Conservation (phyloP, 1,140 invertebrate species). For the Ylistrum balloti region DNA sequence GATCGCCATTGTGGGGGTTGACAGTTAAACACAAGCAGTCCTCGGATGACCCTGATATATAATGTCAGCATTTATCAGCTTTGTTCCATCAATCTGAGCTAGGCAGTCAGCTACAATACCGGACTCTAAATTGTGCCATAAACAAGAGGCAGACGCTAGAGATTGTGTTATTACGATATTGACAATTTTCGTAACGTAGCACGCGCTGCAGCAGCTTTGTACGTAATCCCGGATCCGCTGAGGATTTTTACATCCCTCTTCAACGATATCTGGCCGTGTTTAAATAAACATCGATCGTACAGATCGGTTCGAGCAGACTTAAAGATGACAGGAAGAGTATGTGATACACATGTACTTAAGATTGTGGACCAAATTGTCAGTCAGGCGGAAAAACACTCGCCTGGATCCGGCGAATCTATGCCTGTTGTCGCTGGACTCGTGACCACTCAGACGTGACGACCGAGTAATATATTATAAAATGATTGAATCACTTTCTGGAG, state of each 20-base stretch:
- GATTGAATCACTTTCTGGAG: too few species aligned
- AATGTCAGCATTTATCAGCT: background rate
- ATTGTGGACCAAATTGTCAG: background rate
- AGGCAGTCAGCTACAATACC: background rate
- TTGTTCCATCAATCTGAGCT: background rate
- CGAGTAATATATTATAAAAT: too few species aligned
- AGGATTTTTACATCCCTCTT: too few species aligned
- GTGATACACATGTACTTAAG: background rate
- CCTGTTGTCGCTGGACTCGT: background rate
- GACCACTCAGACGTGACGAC: background rate
- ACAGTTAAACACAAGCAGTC: background rate
- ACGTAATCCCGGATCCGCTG: background rate
- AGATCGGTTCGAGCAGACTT: background rate
- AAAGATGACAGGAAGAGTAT: background rate
- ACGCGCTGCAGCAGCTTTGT: background rate
- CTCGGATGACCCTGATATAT: background rate
- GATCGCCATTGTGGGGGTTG: background rate
- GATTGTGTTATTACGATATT: too few species aligned
- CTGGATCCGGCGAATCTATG: too few species aligned
- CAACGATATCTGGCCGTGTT: background rate
- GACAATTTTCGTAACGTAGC: background rate
- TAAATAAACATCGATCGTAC: background rate
- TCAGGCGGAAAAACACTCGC: conserved; percentile 17
- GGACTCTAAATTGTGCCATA: too few species aligned
- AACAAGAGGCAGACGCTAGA: too few species aligned